phyloP scores from a whole-genome alignment of 2,888 invertebrate species.

The Noctua comes region DNA sequence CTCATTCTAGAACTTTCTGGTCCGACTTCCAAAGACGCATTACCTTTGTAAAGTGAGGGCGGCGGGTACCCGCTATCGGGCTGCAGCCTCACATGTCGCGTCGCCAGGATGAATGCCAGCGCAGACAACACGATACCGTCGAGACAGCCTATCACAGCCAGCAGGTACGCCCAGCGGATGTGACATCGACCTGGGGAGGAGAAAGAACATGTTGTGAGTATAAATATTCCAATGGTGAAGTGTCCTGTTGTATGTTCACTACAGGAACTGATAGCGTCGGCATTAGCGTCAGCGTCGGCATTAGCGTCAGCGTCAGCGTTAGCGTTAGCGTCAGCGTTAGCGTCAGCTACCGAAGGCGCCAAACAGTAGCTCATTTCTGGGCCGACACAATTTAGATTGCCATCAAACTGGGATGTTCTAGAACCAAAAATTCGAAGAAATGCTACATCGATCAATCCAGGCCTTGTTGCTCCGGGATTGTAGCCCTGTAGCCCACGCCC shows the following conservation, averaged over 20 bases:
- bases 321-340: too few species aligned
- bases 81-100: constrained; percentile 95
- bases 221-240: background rate
- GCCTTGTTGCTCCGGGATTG: too few species aligned
- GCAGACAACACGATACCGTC: constrained; percentile 96
- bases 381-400: too few species aligned
- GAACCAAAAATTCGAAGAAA: background rate
- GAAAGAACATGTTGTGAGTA: background rate
- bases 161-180: constrained; percentile 97
- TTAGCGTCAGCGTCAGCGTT: too few species aligned
- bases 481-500: background rate
- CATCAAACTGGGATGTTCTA: too few species aligned
- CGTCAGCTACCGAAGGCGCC: too few species aligned
- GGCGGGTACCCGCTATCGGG: constrained; percentile 94
- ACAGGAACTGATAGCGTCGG: too few species aligned
- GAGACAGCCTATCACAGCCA: constrained; percentile 96
- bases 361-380: too few species aligned
- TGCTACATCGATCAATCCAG: background rate
- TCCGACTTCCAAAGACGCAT: background rate
- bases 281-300: too few species aligned
- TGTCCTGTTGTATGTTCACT: too few species aligned
- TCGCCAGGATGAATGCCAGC: constrained; percentile 97
- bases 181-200: constrained; percentile 94
- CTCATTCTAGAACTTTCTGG: background rate
- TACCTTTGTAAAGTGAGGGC: constrained; percentile 89